Conservation (phyloP, 2,113 vertebrate species). For the Catagonus wagneri region DNA sequence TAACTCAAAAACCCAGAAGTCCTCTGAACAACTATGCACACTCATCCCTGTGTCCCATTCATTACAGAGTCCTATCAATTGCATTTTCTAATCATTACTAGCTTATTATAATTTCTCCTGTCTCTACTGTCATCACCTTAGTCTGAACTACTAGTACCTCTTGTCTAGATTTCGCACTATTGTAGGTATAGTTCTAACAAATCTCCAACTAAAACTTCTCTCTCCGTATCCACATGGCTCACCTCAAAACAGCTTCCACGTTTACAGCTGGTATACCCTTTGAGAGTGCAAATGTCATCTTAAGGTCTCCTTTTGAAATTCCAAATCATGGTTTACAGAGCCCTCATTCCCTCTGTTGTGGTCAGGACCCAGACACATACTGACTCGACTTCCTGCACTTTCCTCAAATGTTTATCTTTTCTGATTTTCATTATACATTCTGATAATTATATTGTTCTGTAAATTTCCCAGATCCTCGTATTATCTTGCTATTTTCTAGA, state of each 20-base stretch:
- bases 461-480: not conserved
- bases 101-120: not conserved
- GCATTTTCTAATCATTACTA: not conserved
- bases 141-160: not conserved
- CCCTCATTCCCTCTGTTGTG: not conserved
- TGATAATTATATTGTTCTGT: not conserved
- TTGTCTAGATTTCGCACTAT: not conserved
- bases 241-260: not conserved
- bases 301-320: not conserved
- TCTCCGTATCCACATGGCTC: not conserved
- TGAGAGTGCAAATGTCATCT: not conserved
- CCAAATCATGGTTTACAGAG: not conserved
- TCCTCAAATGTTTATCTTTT: not conserved
- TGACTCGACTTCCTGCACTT: not conserved
- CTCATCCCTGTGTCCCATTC: not conserved
- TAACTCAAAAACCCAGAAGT: not conserved
- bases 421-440: not conserved
- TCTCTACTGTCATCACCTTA: too few relatives aligned
- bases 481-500: not conserved
- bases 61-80: not conserved
- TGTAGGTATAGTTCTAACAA: not conserved
- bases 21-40: too few relatives aligned
- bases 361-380: not conserved
- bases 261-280: not conserved
- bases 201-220: not conserved